Base-by-base conservation (phyloP, 2,888 invertebrate genomes). In the Brachyptera risi region DNA sequence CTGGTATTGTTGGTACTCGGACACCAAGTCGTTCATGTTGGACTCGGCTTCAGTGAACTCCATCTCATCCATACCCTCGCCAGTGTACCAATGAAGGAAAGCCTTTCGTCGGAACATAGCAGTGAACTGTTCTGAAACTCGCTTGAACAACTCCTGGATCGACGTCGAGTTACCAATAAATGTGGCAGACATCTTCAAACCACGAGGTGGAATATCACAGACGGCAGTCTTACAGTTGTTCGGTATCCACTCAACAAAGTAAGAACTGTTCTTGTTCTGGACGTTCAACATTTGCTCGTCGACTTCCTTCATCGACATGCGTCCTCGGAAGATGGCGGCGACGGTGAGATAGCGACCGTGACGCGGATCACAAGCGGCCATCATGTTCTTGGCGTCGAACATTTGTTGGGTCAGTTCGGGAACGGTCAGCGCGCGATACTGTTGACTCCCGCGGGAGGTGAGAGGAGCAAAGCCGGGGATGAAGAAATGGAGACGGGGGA, bases 71-170 rank as follows among this genome's bases (percentile, higher is more conserved):
- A 54, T 54, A 2, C 54, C 54, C 35, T 54, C 54, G 7, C 50
- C 51, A 57, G 80, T 81, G 27, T 95, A 96, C 95, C 95, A 96
- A 85, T 96, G 95, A 77, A 96, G 84, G 87, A 96, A 95, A 78
- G 95, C 96, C 80, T 93, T 96, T 73, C 96, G 85, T 58, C 90
- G 79, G 83, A 95, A 96, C 96, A 96, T 94, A 71, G 92, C 92
- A 26, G 88, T 87, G 76, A 92, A 92, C 76, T 92, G 91, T 74
- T 91, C 90, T 9, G 88, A 88, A 70, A 92, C 90, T 71, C 92
- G 82, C 78, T 92, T 92, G 80, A 94, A 94, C 69, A 93, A 75
- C 75, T 93, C 92, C 73, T 93, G 92, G 69, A 91, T 91, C 63
- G 91, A 90, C 7, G 92, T 92, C 65, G 88, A 86, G 78, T 92